Base-by-base conservation (phyloP, 1,140 invertebrate genomes). In the Adelges cooleyi region DNA sequence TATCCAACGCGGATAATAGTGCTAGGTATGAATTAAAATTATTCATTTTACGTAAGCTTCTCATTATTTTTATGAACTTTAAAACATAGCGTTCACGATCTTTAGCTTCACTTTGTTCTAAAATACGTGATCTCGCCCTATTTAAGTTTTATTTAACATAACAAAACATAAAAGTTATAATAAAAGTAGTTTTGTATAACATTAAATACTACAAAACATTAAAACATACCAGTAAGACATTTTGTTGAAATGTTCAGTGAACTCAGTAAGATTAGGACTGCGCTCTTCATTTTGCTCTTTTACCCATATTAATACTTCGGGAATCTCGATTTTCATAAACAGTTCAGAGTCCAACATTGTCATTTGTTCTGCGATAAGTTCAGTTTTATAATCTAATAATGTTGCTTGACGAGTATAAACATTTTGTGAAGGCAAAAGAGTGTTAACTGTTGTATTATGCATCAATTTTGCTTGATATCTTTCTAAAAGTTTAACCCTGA, bases 231-330 rank as follows among this genome's bases (percentile, higher is more conserved):
- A 99, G 71, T 93, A 99, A 23, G 94, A 98, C 89, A 99, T 96
- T 77, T 98, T 98, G 75, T 99, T 99, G 74, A 99, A 99, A 78
- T 99, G 95, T 75, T 98, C 93, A 0, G 96, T 99, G 74, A 99
- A 99, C 68, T 87, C 81, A 15, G 92, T 96, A 36, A 99, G 79
- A 78, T 99, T 98, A 4, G 95, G 94, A 75, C 92, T 95, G 67
- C 88, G 82, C 74, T 98, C 93, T 77, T 98, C 95, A 70, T 90
- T 92, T 75, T 99, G 96, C 74, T 98, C 92, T 71, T 92, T 85
- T 13, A 95, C 91, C 95, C 95, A 99, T 67, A 95, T 85, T 66
- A 99, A 77, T 56, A 98, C 88, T 78, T 99, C 96, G 1, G 94
- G 91, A 71, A 95, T 92, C 75, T 98, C 94, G 71, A 99, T 95